phyloP scores from a whole-genome alignment of 2,888 invertebrate genomes.

The Cerastis leucographa region DNA sequence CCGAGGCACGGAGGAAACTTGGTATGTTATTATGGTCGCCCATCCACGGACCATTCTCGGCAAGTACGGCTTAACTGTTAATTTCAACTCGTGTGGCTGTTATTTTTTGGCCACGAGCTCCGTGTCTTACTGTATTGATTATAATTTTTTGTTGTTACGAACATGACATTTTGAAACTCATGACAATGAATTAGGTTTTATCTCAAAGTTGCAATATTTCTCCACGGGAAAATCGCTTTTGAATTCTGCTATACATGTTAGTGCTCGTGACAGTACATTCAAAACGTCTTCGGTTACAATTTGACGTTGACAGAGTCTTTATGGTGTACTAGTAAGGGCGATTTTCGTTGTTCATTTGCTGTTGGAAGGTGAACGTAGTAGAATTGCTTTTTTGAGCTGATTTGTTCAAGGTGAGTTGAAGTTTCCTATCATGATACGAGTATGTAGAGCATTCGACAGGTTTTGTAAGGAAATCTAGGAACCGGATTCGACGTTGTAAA shows the following conservation, averaged over 20 bases:
- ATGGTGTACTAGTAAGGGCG: neutral
- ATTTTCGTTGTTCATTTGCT: neutral
- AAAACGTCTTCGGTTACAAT: neutral
- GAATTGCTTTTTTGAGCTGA: neutral
- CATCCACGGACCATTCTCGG: too few relatives aligned
- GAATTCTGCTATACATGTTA: neutral
- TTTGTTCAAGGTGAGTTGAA: neutral
- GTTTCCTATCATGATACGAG: too few relatives aligned
- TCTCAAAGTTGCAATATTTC: neutral
- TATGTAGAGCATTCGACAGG: neutral
- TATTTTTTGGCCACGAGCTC: too few relatives aligned
- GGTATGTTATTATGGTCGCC: too few relatives aligned
- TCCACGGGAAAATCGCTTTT: neutral
- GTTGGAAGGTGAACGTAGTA: neutral
- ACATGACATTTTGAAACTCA: neutral
- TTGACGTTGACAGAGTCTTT: neutral
- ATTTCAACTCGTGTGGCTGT: too few relatives aligned
- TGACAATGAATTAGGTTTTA: too few relatives aligned
- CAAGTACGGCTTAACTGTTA: too few relatives aligned
- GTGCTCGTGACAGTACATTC: slow-evolving; percentile 3
- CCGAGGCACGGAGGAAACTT: too few relatives aligned
- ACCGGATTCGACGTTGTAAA: neutral
- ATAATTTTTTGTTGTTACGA: neutral
- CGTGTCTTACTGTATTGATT: neutral
- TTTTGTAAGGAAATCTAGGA: neutral